Evolutionary conservation across 2,888 invertebrate genomes (phyloP).

Genomic region (Craniophora ligustri): DNA sequence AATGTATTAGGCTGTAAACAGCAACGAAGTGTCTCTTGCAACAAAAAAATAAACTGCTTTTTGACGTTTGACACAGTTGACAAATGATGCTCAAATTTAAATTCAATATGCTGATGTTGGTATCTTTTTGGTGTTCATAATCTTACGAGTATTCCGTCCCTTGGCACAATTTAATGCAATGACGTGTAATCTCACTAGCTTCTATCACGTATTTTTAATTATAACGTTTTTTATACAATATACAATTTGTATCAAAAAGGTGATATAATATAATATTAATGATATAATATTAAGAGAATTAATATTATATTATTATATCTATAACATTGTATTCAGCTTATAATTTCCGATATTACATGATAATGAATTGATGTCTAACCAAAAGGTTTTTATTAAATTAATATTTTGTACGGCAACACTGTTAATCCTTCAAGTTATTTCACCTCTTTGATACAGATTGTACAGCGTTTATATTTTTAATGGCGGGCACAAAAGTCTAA

Average conservation of each 20-base stretch:
- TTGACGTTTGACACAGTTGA: slow-evolving; percentile 44
- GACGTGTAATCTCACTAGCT: slow-evolving; percentile 73
- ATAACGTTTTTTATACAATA: slow-evolving; percentile 63
- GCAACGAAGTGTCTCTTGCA: slow-evolving; percentile 70
- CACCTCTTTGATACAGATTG: background rate
- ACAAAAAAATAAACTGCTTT: slow-evolving; percentile 40
- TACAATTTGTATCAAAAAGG: slow-evolving; percentile 21
- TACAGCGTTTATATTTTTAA: slow-evolving; percentile 53
- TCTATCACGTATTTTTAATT: slow-evolving; percentile 64
- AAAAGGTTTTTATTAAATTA: no score
- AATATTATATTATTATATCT: background rate
- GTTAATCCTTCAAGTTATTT: background rate
- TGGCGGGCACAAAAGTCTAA: slow-evolving; percentile 64
- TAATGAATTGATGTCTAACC: no score
- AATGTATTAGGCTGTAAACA: slow-evolving; percentile 81
- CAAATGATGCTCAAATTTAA: slow-evolving; percentile 47
- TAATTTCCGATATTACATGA: no score
- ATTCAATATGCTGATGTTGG: slow-evolving; percentile 44
- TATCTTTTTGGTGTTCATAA: slow-evolving; percentile 48
- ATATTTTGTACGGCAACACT: background rate
- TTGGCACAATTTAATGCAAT: slow-evolving; percentile 74
- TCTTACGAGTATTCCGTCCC: slow-evolving; percentile 76
- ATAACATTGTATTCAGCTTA: no score
- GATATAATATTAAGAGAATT: background rate
- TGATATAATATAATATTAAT: no score